Base-by-base conservation (phyloP, 2,797 vertebrate genomes). In the Pseudotriccus pelzelni region DNA sequence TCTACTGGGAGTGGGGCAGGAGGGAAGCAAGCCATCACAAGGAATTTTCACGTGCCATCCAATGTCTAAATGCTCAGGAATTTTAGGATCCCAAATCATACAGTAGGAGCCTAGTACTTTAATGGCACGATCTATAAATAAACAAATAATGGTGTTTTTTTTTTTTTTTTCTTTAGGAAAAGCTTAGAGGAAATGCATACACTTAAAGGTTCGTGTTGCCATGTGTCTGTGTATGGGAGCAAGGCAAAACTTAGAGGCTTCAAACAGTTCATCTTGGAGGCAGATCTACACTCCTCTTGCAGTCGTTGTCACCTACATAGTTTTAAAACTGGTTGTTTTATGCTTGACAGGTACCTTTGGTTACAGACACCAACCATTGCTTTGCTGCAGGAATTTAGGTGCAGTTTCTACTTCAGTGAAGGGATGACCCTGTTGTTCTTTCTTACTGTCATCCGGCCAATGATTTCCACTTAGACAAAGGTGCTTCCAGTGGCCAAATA, bases 121-220 rank as follows among this genome's bases (percentile, higher is more conserved):
- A 81, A 56, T 85, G 58, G 23, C 10, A 89, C 41, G 86, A n/a
- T 30, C 14, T 66, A 6, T 25, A 96, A 70, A 41, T 62, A 50
- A 90, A 91, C 20, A 39, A 68, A 67, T 49, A 7, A 41, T 39
- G 63, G n/a, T n/a, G n/a, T n/a, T n/a, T n/a, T n/a, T 37, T 3
- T 44, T 37, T 77, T 93, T 70, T 92, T 73, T 81, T 83, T 8
- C n/a, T 74, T 77, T 79, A 44, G 37, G 17, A 60, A 43, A 67
- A 86, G 3, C 18, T 79, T 37, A 49, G 21, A 89, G n/a, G 79
- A 95, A 81, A 87, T 15, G 7, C 32, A 91, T 73, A 27, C 24
- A 14, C 94, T 76, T 90, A 78, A 87, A 94, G 79, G 93, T 89
- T 95, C 80, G 64, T 75, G 30, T 78, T 96, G 55, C 59, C 78